A percentile compares a stretch with the other conserved stretches of the same genome.
Evolutionary conservation across 2,797 vertebrate species (phyloP).

Genomic region (Spinibarbus caldwelli): DNA sequence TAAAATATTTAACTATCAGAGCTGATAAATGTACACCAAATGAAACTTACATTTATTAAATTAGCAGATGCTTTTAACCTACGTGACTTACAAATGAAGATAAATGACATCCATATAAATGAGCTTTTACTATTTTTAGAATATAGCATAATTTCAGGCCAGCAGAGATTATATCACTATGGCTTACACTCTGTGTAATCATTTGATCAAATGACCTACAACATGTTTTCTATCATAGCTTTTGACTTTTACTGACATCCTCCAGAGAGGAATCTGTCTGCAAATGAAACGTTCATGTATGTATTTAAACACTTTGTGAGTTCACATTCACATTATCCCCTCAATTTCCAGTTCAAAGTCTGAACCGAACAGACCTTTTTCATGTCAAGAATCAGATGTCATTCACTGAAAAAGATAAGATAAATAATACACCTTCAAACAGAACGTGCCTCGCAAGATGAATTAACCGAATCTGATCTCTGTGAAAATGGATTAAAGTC

Average conservation of each 20-base stretch:
- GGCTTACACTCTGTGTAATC: too few relatives aligned
- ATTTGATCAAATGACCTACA: background rate
- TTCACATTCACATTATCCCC: background rate
- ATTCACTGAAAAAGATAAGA: slow-evolving; percentile 3
- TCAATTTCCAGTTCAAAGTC: slow-evolving; percentile 20
- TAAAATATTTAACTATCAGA: too few relatives aligned
- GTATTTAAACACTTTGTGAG: slow-evolving; percentile 1
- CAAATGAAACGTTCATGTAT: background rate
- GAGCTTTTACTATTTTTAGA: background rate
- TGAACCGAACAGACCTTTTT: background rate
- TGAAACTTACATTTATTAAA: background rate
- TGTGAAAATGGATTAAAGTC: slow-evolving; percentile 25
- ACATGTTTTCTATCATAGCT: background rate
- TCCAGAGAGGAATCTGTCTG: background rate
- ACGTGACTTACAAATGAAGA: background rate
- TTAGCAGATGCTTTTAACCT: background rate
- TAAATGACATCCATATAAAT: background rate
- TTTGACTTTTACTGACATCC: background rate
- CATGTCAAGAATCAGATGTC: slow-evolving; percentile 11
- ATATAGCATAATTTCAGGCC: background rate
- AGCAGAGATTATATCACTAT: too few relatives aligned
- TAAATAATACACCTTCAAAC: slow-evolving; percentile 42
- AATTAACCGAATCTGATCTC: slow-evolving; percentile 42
- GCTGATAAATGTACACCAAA: background rate
- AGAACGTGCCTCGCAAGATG: slow-evolving; percentile 3